Evolutionary conservation across 2,797 vertebrate genomes (phyloP).

Genomic region (Apogon hyalosoma): DNA sequence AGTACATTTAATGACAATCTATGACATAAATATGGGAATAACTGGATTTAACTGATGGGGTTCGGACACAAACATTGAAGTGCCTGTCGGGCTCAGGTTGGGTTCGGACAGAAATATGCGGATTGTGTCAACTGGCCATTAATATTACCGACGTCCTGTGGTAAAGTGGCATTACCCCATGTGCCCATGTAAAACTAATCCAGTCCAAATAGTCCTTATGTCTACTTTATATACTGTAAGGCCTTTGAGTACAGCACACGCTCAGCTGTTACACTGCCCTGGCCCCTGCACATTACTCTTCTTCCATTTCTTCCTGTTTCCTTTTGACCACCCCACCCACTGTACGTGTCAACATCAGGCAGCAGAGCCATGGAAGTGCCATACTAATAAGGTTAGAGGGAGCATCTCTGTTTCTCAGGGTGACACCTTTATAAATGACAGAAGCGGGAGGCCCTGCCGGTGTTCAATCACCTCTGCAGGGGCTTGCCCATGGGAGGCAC

Average conservation of each 20-base stretch:
- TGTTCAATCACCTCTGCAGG: constrained; percentile 77
- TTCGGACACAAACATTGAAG: no score
- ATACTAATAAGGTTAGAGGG: constrained; percentile 76
- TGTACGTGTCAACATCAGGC: constrained; percentile 61
- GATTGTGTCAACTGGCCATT: no score
- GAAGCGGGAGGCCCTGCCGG: constrained; percentile 53
- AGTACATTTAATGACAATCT: no score
- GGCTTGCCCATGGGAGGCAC: constrained; percentile 48
- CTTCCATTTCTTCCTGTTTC: constrained; percentile 3
- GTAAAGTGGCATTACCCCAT: no score
- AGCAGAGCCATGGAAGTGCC: constrained; percentile 57
- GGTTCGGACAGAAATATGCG: no score
- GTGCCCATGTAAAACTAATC: no score
- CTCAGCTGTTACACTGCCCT: constrained; percentile 21
- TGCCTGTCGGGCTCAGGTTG: no score
- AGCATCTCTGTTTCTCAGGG: constrained; percentile 74
- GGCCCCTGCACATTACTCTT: constrained; percentile 34
- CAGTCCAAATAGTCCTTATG: no score
- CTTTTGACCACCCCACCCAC: constrained; percentile 32
- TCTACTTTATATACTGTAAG: no score
- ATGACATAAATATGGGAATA: no score
- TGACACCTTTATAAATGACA: constrained; percentile 80
- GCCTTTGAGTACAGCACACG: constrained; percentile 3
- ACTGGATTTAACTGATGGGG: no score
- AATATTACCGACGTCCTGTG: no score